Conservation (phyloP, 2,113 vertebrate genomes). For the Entelurus aequoreus region DNA sequence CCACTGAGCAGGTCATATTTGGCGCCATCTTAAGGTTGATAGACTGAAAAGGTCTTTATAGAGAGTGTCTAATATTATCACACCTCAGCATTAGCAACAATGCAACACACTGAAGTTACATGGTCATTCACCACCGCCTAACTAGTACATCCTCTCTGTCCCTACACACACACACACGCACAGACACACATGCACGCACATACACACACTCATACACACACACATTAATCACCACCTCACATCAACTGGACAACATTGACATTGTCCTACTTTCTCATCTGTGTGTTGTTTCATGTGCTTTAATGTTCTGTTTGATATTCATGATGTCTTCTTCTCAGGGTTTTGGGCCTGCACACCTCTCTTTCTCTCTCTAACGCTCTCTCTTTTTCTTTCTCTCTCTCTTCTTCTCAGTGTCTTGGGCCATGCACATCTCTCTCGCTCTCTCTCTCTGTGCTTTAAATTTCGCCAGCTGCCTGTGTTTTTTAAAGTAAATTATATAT, state of each 20-base stretch:
- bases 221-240: neutral
- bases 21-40: too few species aligned
- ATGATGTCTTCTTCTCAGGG: constrained; percentile 4
- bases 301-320: constrained; percentile 32
- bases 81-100: too few species aligned
- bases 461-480: neutral
- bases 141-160: too few species aligned
- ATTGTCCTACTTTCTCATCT: constrained; percentile 47
- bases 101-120: too few species aligned
- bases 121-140: too few species aligned
- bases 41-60: too few species aligned
- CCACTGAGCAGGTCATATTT: too few species aligned
- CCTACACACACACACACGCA: too few species aligned
- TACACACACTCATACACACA: neutral
- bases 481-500: constrained; percentile 6
- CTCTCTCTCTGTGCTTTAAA: neutral
- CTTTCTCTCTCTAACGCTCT: too few species aligned
- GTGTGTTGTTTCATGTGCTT: constrained; percentile 26
- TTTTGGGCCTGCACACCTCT: constrained; percentile 2
- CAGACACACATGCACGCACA: neutral
- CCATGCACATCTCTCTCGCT: too few species aligned
- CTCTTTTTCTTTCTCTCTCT: neutral
- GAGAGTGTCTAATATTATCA: too few species aligned
- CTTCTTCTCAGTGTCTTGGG: neutral
- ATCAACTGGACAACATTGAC: constrained; percentile 28